These are phyloP conservation scores for Coelopa frigida DNA, from an alignment of 1,140 invertebrate species.

Conservation along the genomic window DNA sequence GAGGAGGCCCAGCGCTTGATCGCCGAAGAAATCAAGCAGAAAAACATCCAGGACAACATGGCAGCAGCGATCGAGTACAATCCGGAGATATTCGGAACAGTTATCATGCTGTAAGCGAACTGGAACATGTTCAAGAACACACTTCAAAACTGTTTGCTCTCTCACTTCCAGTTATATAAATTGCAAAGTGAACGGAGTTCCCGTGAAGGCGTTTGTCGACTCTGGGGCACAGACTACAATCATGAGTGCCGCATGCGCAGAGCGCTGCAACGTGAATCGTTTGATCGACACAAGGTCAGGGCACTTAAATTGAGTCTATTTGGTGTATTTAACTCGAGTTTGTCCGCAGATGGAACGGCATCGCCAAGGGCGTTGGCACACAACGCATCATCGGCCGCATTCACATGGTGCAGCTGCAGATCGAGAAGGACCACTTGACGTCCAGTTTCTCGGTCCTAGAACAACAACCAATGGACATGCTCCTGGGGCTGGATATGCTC, in stretches of 20 bases:
- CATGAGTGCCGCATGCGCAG: constrained; percentile 86
- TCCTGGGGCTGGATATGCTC: constrained; percentile 94
- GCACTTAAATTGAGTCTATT: neutral
- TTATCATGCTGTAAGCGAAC: constrained; percentile 79
- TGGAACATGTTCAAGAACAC: neutral
- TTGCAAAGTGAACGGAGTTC: constrained; percentile 90
- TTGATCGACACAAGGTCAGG: constrained; percentile 71
- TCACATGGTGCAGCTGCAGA: constrained; percentile 95
- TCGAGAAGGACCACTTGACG: constrained; percentile 86
- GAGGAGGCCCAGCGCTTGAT: constrained; percentile 89
- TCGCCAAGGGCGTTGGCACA: constrained; percentile 93
- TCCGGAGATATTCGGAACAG: constrained; percentile 95
- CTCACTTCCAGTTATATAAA: constrained; percentile 62
- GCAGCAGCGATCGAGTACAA: constrained; percentile 97
- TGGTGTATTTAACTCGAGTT: neutral
- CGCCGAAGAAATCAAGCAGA: constrained; percentile 89
- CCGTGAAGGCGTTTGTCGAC: constrained; percentile 97
- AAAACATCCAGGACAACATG: constrained; percentile 98
- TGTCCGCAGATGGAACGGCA: constrained; percentile 80
- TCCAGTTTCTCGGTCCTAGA: constrained; percentile 97
- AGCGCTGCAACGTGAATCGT: constrained; percentile 92
- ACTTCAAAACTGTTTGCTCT: neutral
- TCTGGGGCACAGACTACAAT: constrained; percentile 92
- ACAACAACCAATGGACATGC: constrained; percentile 97
- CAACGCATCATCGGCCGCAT: constrained; percentile 93